Base-by-base conservation (phyloP, 1,140 invertebrate genomes). In the Whitmania pigra region DNA sequence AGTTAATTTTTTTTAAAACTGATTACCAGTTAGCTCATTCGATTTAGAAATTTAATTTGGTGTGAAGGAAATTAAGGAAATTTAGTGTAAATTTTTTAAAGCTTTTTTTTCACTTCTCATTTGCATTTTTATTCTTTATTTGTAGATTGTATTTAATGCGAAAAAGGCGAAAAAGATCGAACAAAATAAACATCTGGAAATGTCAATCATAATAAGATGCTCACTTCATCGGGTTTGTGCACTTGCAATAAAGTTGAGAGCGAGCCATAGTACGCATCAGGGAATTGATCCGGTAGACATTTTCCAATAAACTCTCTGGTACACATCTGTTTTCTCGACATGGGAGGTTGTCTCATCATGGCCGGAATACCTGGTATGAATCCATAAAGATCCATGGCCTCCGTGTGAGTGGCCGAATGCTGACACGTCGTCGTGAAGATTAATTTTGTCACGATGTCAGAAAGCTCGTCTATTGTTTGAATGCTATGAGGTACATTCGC, bases 181-280 rank as follows among this genome's bases (percentile, higher is more conserved):
- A 49, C 43, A 11, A 49, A 49, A 17, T 49, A 49, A 49, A 17
- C 43, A 63, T 27, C 9, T 27, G 31, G 18, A 15, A 15, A 63
- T 63, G 0, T 6, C 11, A 9, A 0, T 29, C 22, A 15, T 22
- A 36, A 20, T 43, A 69, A 69, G 18, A 25, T 63, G 57, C 17
- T 70, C 27, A 71, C 72, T 25, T 73, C 68, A 17, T 73, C 72
- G 5, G 68, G 67, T 57, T 68, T 72, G 53, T 60, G 55, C 22
- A 71, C 25, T 66, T 73, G 72, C 67, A 73, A 25, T 15, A 73
- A 20, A 25, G 36, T 54, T n/a, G 67, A 67, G 13, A 73, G 53
- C 15, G 72, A 73, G 17, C 72, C 72, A 22, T 73, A 73, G 29
- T 73, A 73, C 2, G 72, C 72, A 25, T 69, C 67, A 20, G 72